These are phyloP conservation scores for Oligia fasciuncula DNA, from an alignment of 2,888 invertebrate genomes.

Conservation along the genomic window DNA sequence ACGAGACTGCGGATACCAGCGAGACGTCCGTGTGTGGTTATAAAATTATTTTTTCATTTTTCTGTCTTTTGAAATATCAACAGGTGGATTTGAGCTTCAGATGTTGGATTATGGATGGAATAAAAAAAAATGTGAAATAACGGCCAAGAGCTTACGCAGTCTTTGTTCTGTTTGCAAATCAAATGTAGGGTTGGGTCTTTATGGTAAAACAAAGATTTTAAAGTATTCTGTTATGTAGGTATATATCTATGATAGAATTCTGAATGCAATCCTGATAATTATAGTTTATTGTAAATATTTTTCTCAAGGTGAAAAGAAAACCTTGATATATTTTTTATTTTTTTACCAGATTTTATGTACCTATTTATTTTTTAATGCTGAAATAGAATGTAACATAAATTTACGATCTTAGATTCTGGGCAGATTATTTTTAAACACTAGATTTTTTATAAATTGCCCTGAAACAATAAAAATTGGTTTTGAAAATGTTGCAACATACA, in stretches of 20 bases:
- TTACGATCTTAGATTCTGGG: not conserved
- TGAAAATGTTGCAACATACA: too few relatives aligned
- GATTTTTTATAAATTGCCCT: not conserved
- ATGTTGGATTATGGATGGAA: constrained; percentile 24
- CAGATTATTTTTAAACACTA: too few relatives aligned
- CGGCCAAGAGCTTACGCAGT: not conserved
- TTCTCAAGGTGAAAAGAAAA: not conserved
- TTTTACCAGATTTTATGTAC: too few relatives aligned
- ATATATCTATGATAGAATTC: not conserved
- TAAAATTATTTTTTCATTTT: not conserved
- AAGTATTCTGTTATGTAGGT: not conserved
- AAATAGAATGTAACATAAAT: not conserved
- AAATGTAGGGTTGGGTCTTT: not conserved
- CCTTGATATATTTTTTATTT: too few relatives aligned
- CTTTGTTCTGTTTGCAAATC: constrained; percentile 10
- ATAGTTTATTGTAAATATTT: not conserved
- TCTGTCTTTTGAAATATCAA: constrained; percentile 19
- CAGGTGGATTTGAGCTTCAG: constrained; percentile 35
- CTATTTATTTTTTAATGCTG: not conserved
- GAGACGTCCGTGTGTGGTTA: not conserved
- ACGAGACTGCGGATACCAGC: not conserved
- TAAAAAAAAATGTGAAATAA: constrained; percentile 19
- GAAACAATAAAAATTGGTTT: not conserved
- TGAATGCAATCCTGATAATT: not conserved
- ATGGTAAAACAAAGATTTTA: not conserved